phyloP scores from a whole-genome alignment of 2,797 vertebrate genomes.

The Taeniopygia guttata region DNA sequence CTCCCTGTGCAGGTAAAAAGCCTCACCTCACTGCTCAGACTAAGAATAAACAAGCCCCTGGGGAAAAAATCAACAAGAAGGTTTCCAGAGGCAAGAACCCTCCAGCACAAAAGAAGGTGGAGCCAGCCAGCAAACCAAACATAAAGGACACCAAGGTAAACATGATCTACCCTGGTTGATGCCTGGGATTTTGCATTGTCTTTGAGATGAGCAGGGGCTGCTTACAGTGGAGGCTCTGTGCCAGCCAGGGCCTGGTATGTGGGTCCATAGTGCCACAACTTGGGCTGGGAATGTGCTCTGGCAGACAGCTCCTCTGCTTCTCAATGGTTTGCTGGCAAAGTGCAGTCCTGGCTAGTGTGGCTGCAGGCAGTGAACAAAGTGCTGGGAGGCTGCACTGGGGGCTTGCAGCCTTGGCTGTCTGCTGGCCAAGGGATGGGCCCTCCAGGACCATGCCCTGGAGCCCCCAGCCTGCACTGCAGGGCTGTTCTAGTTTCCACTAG shows the following conservation, averaged over 20 bases:
- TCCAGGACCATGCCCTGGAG: background rate
- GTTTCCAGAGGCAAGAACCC: background rate
- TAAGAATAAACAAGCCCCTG: background rate
- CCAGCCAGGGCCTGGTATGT: background rate
- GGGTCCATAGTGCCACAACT: background rate
- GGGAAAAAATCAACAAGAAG: background rate
- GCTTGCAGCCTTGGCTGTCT: background rate
- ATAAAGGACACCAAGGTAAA: conserved; percentile 28
- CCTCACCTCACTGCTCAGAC: background rate
- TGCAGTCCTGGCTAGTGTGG: too few species aligned
- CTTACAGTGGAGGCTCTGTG: background rate
- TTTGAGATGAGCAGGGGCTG: background rate
- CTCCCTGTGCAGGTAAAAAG: background rate
- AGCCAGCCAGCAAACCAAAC: background rate
- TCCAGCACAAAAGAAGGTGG: conserved; percentile 30
- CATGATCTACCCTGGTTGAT: background rate
- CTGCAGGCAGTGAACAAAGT: background rate
- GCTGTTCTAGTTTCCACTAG: background rate
- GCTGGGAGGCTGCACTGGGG: rapidly evolving
- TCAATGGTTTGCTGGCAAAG: too few species aligned
- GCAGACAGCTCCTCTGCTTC: too few species aligned
- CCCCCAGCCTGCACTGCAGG: background rate
- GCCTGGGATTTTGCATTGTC: background rate
- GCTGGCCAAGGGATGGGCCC: background rate
- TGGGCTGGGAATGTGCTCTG: background rate